Percentiles rank a stretch among this genome's conserved stretches.
These are phyloP conservation scores for Sinelater perroti DNA, from an alignment of 2,888 invertebrate species.

Conservation along the genomic window DNA sequence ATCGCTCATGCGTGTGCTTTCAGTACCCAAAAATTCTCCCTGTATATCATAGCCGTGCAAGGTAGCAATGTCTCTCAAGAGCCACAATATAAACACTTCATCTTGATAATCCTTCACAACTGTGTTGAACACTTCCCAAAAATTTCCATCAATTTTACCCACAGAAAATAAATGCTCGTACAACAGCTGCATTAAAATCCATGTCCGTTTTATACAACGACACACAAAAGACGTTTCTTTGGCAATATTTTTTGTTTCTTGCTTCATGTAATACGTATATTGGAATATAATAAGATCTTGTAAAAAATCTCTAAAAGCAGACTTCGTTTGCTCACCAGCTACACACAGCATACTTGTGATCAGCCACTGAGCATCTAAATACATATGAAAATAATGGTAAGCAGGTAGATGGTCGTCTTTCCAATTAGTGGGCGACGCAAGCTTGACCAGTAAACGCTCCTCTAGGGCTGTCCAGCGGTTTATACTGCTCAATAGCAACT, in stretches of 20 bases:
- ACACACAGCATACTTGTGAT: constrained; percentile 25
- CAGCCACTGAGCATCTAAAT: constrained; percentile 38
- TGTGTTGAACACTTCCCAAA: constrained; percentile 54
- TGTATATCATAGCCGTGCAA: constrained; percentile 40
- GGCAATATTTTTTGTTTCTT: constrained; percentile 18
- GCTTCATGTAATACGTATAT: constrained; percentile 43
- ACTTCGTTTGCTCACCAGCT: constrained; percentile 8
- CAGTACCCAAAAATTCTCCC: constrained; percentile 34
- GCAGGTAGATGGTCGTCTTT: constrained; percentile 29
- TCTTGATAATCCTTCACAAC: constrained; percentile 46
- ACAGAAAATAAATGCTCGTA: constrained; percentile 34
- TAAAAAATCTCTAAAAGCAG: constrained; percentile 42
- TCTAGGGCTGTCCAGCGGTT: constrained; percentile 35
- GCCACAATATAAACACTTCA: constrained; percentile 49
- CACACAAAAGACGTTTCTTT: constrained; percentile 46
- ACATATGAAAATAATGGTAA: constrained; percentile 43
- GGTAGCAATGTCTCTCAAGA: constrained; percentile 48
- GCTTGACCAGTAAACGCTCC: constrained; percentile 27
- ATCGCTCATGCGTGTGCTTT: constrained; percentile 40
- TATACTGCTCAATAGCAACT: constrained; percentile 35
- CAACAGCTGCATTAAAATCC: constrained; percentile 50
- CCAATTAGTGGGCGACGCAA: constrained; percentile 28
- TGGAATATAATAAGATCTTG: constrained; percentile 48
- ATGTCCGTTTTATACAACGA: constrained; percentile 50
- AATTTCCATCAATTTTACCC: constrained; percentile 34